Percentiles rank a stretch among this genome's conserved stretches.
Conservation (phyloP, 2,888 invertebrate genomes). For the Nephrotoma guestfalica region DNA sequence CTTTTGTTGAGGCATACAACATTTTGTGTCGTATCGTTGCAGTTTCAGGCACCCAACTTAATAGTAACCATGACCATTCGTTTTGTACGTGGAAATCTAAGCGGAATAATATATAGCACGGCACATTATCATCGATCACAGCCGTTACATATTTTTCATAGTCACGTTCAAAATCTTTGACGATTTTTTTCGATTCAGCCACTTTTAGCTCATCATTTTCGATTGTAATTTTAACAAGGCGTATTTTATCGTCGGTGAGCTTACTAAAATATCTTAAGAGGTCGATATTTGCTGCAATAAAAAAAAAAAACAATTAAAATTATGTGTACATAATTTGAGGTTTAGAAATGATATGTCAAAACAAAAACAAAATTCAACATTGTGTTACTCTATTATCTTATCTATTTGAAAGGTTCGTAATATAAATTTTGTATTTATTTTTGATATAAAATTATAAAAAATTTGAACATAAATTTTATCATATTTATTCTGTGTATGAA, state of each 20-base stretch:
- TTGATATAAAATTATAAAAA: conserved; percentile 7
- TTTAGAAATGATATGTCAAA: background rate
- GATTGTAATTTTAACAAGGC: conserved; percentile 71
- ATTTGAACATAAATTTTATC: conserved; percentile 5
- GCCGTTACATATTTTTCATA: conserved; percentile 60
- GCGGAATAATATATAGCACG: conserved; percentile 82
- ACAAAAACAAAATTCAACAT: background rate
- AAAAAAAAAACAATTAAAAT: background rate
- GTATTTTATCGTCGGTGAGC: conserved; percentile 64
- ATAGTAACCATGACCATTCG: conserved; percentile 83
- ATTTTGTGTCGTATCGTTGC: conserved; percentile 89
- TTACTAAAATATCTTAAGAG: conserved; percentile 68
- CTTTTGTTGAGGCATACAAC: conserved; percentile 95
- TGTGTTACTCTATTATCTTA: background rate
- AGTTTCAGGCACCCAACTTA: conserved; percentile 89
- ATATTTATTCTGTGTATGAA: background rate
- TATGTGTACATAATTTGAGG: background rate
- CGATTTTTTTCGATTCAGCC: conserved; percentile 47
- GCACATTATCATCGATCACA: conserved; percentile 61
- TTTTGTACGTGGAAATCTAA: conserved; percentile 62
- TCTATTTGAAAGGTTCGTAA: conserved; percentile 3
- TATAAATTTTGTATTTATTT: conserved; percentile 9
- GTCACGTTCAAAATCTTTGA: conserved; percentile 72
- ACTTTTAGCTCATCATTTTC: conserved; percentile 69
- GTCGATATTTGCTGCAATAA: conserved; percentile 61